These are phyloP conservation scores for Phalloptychus januarius DNA, from an alignment of 2,797 vertebrate species.

Conservation along the genomic window DNA sequence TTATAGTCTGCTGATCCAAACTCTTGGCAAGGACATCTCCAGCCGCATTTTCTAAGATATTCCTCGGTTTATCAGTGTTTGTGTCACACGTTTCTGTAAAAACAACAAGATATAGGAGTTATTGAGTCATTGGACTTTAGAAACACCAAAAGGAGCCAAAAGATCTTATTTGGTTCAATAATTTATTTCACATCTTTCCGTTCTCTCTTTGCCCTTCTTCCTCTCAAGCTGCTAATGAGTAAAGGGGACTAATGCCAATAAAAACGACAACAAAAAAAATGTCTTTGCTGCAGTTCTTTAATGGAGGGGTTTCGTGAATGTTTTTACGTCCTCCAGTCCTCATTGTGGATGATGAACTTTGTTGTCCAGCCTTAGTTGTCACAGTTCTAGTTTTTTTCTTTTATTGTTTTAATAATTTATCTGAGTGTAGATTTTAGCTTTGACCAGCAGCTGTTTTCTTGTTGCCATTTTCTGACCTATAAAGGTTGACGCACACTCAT, in stretches of 20 bases:
- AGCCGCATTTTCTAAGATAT: background rate
- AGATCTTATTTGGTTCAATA: background rate
- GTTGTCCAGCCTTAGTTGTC: background rate
- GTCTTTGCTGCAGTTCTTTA: background rate
- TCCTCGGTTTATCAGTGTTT: background rate
- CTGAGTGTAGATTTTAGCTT: background rate
- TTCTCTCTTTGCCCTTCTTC: background rate
- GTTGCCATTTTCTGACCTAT: background rate
- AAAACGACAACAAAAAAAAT: background rate
- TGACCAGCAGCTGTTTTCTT: background rate
- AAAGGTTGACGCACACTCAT: background rate
- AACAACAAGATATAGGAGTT: background rate
- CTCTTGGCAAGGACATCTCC: background rate
- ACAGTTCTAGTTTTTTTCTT: background rate
- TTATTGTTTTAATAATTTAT: background rate
- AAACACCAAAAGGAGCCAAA: background rate
- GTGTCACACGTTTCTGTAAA: background rate
- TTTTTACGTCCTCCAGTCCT: background rate
- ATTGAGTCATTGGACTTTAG: background rate
- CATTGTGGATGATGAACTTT: background rate
- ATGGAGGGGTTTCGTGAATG: background rate
- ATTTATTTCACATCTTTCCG: background rate
- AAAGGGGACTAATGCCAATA: background rate
- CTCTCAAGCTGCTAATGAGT: background rate
- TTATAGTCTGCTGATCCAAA: background rate